Base-by-base conservation (phyloP, 2,113 vertebrate genomes). In the Asarcornis scutulata region DNA sequence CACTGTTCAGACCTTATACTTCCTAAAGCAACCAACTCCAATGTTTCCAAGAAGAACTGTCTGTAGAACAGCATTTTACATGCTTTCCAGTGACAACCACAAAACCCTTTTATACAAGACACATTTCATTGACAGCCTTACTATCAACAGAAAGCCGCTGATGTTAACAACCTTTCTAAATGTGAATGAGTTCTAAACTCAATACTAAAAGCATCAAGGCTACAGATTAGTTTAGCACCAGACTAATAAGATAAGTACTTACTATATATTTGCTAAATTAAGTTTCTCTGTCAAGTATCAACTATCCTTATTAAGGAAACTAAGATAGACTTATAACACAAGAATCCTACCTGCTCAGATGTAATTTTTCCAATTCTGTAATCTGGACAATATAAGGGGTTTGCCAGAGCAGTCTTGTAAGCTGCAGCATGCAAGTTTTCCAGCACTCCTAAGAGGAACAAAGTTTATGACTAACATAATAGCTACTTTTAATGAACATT, bases 301-400 rank as follows among this genome's bases (percentile, higher is more conserved):
- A n/a, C 73, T 62, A 20, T 40, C 40, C 25, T 83, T 23, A 20
- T 56, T 34, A 78, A 58, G 83, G 59, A 90, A 86, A 36, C 32
- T 34, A 66, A 67, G 77, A 42, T 12, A 95, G 29, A 23, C 63
- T 18, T 38, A 3, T 13, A 26, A 53, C 26, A 42, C 46, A 83
- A 91, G 29, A 83, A 42, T n/a, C 95, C 89, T 97, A 99, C 99
- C 98, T 99, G 98, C 20, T 99, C 99, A 56, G 99, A 76, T 50
- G 98, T 98, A 88, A 99, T 97, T 84, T 99, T 98, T 91, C 98
- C 99, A 82, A 99, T 83, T 98, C 97, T 98, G 94, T 99, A 98
- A 83, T 98, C 98, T 62, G 99, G 99, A 96, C 99, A 99, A 92
- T 99, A 99, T 56, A 99, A 97, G 25, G 99, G 98, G 96, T 99